A percentile compares a stretch with the other conserved stretches of the same genome.
Conservation (phyloP, 2,797 vertebrate species). For the Ispidina lecontei region DNA sequence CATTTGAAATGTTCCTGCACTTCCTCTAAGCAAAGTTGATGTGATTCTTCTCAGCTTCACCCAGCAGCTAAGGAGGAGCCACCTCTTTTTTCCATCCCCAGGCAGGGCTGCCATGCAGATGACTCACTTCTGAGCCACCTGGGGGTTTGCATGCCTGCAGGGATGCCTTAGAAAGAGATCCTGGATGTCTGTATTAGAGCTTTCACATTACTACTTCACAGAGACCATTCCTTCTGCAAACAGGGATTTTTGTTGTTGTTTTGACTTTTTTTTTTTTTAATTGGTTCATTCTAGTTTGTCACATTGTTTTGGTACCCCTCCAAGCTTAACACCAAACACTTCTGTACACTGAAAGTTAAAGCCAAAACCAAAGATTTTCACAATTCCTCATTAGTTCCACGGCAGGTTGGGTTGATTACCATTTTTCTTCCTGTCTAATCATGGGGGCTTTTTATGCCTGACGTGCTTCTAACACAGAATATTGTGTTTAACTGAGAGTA, state of each 20-base stretch:
- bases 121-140: not conserved
- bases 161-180: not conserved
- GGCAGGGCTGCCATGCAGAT: not conserved
- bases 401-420: not conserved
- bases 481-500: not conserved
- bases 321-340: not conserved
- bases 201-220: not conserved
- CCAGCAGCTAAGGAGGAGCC: not conserved
- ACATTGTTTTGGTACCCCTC: not conserved
- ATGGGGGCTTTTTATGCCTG: not conserved
- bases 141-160: not conserved
- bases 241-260: fast-evolving
- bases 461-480: not conserved
- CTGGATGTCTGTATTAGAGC: not conserved
- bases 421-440: not conserved
- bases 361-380: not conserved
- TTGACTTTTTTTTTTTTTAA: no score
- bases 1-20: not conserved
- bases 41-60: not conserved
- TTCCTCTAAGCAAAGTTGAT: not conserved
- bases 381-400: not conserved
- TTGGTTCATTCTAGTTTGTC: not conserved
- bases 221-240: not conserved
- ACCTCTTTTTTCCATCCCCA: not conserved
- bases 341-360: not conserved